These are phyloP conservation scores for Caloenas nicobarica DNA, from an alignment of 2,113 vertebrate species.

Conservation along the genomic window DNA sequence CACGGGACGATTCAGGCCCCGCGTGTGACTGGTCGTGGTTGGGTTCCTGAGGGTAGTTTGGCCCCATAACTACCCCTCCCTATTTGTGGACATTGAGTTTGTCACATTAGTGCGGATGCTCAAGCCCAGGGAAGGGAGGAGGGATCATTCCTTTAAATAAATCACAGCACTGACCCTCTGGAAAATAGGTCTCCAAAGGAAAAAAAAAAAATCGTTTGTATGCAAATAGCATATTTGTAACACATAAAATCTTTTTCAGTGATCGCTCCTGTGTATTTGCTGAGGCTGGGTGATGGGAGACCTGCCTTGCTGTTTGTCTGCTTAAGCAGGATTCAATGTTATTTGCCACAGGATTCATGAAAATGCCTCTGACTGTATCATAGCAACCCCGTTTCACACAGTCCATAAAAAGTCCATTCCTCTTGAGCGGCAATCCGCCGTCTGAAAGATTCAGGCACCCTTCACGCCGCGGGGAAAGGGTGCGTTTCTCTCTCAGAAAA, in stretches of 20 bases:
- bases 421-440: not conserved
- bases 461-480: not conserved
- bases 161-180: not conserved
- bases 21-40: fast-evolving
- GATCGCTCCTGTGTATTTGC: not conserved
- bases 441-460: not conserved
- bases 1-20: fast-evolving
- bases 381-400: slow-evolving; percentile 68
- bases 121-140: not conserved
- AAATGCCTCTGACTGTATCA: slow-evolving; percentile 71
- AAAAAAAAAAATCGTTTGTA: not conserved
- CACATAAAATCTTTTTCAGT: not conserved
- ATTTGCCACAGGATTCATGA: slow-evolving; percentile 62
- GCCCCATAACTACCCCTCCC: fast-evolving
- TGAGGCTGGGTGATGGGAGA: slow-evolving; percentile 26
- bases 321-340: slow-evolving; percentile 55
- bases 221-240: not conserved
- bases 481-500: not conserved
- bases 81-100: not conserved
- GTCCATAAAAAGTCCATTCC: slow-evolving; percentile 31
- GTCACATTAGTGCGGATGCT: not conserved
- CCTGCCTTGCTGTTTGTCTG: slow-evolving; percentile 30
- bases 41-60: not conserved
- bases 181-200: not conserved
- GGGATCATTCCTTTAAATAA: not conserved